Base-by-base conservation (phyloP, 2,888 invertebrate genomes). In the Epistrophella euchroma region DNA sequence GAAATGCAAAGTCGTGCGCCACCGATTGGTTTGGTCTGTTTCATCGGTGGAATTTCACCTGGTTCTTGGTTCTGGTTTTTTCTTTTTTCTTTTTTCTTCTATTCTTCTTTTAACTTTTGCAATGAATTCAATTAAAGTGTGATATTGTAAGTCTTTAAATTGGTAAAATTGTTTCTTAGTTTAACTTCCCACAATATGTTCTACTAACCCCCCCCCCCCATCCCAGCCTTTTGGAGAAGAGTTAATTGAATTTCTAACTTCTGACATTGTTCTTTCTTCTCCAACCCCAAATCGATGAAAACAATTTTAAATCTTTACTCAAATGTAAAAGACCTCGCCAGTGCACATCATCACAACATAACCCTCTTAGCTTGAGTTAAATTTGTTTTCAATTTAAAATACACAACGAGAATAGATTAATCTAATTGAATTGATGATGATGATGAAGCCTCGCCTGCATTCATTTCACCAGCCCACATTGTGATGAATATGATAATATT, bases 1-100 rank as follows among this genome's bases (percentile, higher is more conserved):
- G 40, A 73, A 82, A 70, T 77, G 77, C 78, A 64, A 71, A 70
- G 74, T 75, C 78, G 87, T 78, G 87, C 82, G 70, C 78, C 72
- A 82, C 37, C 78, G 78, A 78, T 71, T 82, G 74, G 72, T 55
- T 78, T 87, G 82, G 74, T 87, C 78, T 82, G 71, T 71, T 82
- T 75, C 45, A 32, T 58, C 40, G 52, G 37, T 62, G 74, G 87
- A 82, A 87, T 87, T 82, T 87, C 82, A 82, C 72, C 72, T 74
- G 68, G 35, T 75, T 85, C 58, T 79, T 47, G 60, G 22, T 56
- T 52, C 19, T 35, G 7, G 45, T 10, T 73, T 68, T 6, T 22
- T 15, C 22, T 4, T 47, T 37, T 11, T 37, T 37, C 11, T 11
- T 37, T 37, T 13, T 5, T 19, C 13, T 50, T 22, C 17, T 55